phyloP scores from a whole-genome alignment of 2,113 vertebrate genomes.

The Ammospiza caudacuta region DNA sequence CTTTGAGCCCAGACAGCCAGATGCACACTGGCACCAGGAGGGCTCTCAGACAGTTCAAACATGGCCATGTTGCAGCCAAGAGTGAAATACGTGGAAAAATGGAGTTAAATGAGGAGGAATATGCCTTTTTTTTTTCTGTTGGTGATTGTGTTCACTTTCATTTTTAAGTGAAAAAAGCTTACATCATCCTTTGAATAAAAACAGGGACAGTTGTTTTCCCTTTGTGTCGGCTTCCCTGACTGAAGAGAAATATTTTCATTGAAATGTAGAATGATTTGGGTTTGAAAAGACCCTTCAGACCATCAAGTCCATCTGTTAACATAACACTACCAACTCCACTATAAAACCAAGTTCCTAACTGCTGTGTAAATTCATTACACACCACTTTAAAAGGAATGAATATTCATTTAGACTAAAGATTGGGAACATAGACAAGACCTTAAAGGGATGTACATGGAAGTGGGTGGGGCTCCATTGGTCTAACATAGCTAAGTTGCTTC shows the following conservation, averaged over 20 bases:
- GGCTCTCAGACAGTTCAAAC: background rate
- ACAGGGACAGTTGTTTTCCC: background rate
- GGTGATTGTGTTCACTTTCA: background rate
- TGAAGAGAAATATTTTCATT: background rate
- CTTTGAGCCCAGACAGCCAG: background rate
- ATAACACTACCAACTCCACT: background rate
- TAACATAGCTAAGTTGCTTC: background rate
- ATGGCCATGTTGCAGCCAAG: background rate
- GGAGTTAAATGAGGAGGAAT: background rate
- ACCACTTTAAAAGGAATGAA: background rate
- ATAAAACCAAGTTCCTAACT: background rate
- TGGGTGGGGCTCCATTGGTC: background rate
- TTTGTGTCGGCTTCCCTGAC: background rate
- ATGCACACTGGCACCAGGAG: background rate
- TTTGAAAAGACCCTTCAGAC: background rate
- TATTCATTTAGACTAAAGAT: background rate
- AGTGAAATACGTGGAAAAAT: background rate
- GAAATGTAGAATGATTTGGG: background rate
- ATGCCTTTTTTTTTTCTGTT: background rate
- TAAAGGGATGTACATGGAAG: background rate
- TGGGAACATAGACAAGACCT: background rate
- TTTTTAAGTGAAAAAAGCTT: background rate
- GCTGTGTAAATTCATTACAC: accelerated
- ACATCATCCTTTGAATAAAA: background rate
- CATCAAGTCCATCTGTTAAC: accelerated